Evolutionary conservation across 1,140 invertebrate species (phyloP).

Genomic region (Panagrolaimus sp.): DNA sequence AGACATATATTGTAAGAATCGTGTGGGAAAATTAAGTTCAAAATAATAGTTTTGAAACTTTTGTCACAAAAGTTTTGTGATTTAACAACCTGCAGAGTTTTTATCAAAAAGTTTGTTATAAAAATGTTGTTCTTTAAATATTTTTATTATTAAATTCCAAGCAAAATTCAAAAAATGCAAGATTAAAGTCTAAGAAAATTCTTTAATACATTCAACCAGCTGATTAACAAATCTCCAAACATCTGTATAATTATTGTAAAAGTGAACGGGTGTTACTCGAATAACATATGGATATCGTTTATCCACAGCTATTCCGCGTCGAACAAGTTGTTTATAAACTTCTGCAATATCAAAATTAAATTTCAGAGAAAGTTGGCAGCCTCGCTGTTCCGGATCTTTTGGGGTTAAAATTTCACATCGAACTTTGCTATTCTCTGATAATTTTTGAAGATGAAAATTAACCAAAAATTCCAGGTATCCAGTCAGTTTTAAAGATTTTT

Average conservation of each 20-base stretch:
- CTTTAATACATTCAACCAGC: conserved; percentile 22
- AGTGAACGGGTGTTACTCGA: conserved; percentile 62
- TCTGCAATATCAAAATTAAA: conserved; percentile 59
- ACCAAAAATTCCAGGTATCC: conserved; percentile 64
- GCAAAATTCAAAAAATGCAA: no score
- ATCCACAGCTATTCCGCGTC: conserved; percentile 63
- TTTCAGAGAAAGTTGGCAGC: conserved; percentile 63
- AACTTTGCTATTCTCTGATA: conserved; percentile 16
- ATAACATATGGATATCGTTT: conserved; percentile 63
- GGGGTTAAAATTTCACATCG: conserved; percentile 62
- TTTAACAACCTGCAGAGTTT: no score
- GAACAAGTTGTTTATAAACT: conserved; percentile 61
- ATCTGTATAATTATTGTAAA: conserved; percentile 65
- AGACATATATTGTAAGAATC: no score
- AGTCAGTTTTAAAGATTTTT: conserved; percentile 63
- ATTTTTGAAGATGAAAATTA: conserved; percentile 15
- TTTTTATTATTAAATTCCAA: no score
- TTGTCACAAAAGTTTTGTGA: no score
- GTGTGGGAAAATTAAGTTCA: no score
- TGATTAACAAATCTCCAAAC: conserved; percentile 58
- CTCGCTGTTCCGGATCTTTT: conserved; percentile 61
- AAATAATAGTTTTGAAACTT: no score
- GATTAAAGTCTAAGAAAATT: neutral
- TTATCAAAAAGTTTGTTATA: no score
- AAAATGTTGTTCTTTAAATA: no score